Percentiles rank a stretch among this genome's conserved stretches.
phyloP scores from a whole-genome alignment of 2,797 vertebrate species.

The Lepus townsendii region DNA sequence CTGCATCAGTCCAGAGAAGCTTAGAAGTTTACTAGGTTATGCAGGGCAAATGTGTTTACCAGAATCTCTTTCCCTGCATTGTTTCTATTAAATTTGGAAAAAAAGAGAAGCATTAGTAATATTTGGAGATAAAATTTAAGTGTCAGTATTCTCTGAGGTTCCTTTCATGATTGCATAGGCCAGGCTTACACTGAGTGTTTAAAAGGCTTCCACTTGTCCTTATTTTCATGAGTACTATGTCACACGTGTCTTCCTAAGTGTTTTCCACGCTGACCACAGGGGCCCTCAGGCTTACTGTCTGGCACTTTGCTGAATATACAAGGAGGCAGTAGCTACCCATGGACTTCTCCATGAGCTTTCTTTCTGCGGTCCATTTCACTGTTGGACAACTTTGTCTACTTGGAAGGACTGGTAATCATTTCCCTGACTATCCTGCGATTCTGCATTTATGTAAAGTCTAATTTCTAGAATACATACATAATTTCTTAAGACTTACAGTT shows the following conservation, averaged over 20 bases:
- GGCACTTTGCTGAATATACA: neutral
- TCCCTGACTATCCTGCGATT: neutral
- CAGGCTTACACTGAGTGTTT: neutral
- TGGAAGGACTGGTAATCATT: neutral
- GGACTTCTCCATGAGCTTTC: neutral
- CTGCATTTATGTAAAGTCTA: neutral
- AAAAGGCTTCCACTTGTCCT: neutral
- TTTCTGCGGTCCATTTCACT: neutral
- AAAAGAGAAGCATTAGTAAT: constrained; percentile 8
- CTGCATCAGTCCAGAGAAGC: neutral
- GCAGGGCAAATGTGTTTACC: neutral
- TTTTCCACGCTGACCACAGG: neutral
- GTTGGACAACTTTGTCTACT: neutral
- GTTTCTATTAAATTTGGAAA: neutral
- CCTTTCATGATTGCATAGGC: neutral
- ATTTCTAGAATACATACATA: neutral
- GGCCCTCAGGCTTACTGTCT: too few relatives aligned
- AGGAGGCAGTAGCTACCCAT: neutral
- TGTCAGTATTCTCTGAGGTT: neutral
- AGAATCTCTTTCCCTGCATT: neutral
- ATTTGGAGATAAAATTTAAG: neutral
- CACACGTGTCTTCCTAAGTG: neutral
- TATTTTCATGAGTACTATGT: neutral
- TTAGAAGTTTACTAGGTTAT: neutral
- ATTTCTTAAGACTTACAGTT: too few relatives aligned